These are phyloP conservation scores for Babylonia areolata DNA, from an alignment of 1,140 invertebrate genomes.

Conservation along the genomic window DNA sequence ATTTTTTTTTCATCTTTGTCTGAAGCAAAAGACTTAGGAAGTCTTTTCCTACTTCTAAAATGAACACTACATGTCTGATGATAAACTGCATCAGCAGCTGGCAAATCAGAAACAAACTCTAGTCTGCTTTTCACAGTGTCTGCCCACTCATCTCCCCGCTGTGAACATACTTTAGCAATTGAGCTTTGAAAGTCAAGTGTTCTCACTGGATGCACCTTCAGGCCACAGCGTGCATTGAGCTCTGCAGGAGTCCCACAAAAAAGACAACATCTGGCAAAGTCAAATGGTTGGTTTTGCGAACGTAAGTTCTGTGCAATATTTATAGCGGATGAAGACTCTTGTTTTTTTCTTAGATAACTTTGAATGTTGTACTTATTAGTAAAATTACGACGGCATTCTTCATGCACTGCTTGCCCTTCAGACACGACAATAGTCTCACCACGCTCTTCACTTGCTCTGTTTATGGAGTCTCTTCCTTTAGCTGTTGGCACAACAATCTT, in stretches of 20 bases:
- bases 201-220: slow-evolving; percentile 32
- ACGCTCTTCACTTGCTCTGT: background rate
- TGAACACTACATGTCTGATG: too few relatives aligned
- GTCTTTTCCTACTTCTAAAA: too few relatives aligned
- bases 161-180: background rate
- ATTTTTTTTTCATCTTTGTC: background rate
- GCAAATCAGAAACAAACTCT: background rate
- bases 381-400: background rate
- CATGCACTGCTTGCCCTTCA: background rate
- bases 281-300: slow-evolving; percentile 8
- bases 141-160: slow-evolving; percentile 40
- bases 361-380: background rate
- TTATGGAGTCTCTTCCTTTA: too few relatives aligned
- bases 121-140: slow-evolving; percentile 19
- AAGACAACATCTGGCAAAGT: slow-evolving; percentile 21
- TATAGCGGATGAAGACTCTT: background rate
- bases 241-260: slow-evolving; percentile 30
- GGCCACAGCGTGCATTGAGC: background rate
- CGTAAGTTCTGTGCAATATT: background rate
- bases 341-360: background rate
- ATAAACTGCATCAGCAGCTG: too few relatives aligned
- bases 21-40: too few relatives aligned
- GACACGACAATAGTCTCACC: background rate
- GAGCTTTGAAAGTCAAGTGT: slow-evolving; percentile 25
- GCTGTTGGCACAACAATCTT: too few relatives aligned